phyloP scores from a whole-genome alignment of 2,113 vertebrate species.

The Pseudorasbora parva region DNA sequence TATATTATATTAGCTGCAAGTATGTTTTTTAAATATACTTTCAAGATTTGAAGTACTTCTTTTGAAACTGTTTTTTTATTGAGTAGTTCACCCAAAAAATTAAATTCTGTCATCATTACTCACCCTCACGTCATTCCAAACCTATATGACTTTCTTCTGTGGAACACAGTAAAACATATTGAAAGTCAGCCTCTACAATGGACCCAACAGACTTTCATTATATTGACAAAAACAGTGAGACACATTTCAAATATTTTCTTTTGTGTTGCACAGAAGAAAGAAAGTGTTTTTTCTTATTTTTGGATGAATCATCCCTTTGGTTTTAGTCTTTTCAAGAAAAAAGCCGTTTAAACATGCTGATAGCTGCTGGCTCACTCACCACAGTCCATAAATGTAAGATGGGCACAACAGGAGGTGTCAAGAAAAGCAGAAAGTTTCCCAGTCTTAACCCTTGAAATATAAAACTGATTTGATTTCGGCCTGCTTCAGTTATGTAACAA shows the following conservation, averaged over 20 bases:
- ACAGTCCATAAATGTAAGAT: constrained; percentile 97
- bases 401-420: constrained; percentile 91
- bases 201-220: not conserved
- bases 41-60: not conserved
- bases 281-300: not conserved
- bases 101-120: not conserved
- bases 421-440: constrained; percentile 93
- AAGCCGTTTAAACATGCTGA: not conserved
- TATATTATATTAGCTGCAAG: too few species aligned
- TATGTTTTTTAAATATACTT: not conserved
- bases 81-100: not conserved
- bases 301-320: not conserved
- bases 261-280: not conserved
- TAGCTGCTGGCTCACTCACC: constrained; percentile 69
- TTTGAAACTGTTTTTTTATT: too few species aligned
- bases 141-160: not conserved
- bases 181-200: not conserved
- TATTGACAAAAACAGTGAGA: not conserved
- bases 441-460: constrained; percentile 84
- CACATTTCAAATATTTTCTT: not conserved
- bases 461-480: not conserved
- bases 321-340: not conserved
- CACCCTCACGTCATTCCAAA: not conserved
- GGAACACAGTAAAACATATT: not conserved
- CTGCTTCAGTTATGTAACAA: not conserved